Base-by-base conservation (phyloP, 2,797 vertebrate species). In the Chelidonichthys spinosus region DNA sequence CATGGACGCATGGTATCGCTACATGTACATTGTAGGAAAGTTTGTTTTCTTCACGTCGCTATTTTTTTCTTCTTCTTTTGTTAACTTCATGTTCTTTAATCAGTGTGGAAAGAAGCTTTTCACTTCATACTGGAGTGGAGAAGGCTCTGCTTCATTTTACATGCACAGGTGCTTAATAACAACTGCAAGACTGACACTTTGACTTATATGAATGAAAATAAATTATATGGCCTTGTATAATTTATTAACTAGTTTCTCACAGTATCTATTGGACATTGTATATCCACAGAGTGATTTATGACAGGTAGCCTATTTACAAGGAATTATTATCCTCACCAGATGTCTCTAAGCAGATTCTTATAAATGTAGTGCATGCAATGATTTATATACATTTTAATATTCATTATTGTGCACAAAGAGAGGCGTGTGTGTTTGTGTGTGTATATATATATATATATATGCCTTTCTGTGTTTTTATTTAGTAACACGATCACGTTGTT, bases 51-150 rank as follows among this genome's bases (percentile, higher is more conserved):
- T 15, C 25, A 55, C 17, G 18, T 18, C 42, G 49, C 63, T 58
- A 52, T 63, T 63, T 42, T 5, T 37, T 32, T 43, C 64, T 52
- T 52, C 49, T 54, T 67, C 46, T 67, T 15, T 56, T 55, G 40
- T 58, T 49, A 46, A 39, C 6, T 52, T 4, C 37, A 54, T 15
- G 32, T 42, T 3, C 25, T 7, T 13, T 13, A 61, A 66, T 59
- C 18, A 65, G 25, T 43, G 6, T 55, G n/a, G 4, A 43, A 36
- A 25, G 25, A 66, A 35, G 9, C 14, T 1, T 8, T 11, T 59
- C 33, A 9, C 17, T 7, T 35, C 46, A 42, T 2, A 1, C 7
- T 42, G 0, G 10, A n/a, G 8, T 36, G 5, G 25, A 43, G 17
- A 10, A 58, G 17, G 14, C n/a, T 64, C 15, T 42, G 49, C 25